Evolutionary conservation across 2,888 invertebrate species (phyloP).

Genomic region (Aphodius sticticus): DNA sequence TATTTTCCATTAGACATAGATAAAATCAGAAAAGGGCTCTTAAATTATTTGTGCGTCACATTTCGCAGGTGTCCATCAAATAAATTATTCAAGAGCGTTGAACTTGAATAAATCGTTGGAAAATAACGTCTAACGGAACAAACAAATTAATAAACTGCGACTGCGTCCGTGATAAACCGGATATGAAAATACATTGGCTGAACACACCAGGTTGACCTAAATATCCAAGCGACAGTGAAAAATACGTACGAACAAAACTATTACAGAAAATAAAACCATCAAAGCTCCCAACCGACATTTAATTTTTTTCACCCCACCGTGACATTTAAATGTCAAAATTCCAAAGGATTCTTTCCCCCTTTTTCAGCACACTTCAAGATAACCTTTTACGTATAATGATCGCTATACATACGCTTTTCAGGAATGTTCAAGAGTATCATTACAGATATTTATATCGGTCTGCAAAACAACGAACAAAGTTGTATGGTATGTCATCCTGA

Average conservation of each 20-base stretch:
- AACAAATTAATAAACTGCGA: not conserved
- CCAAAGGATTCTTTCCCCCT: not conserved
- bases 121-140: not conserved
- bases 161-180: not conserved
- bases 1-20: too few species aligned
- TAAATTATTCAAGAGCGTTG: not conserved
- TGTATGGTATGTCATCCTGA: not conserved
- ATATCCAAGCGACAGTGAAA: not conserved
- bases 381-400: not conserved
- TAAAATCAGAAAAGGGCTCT: too few species aligned
- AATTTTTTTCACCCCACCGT: not conserved
- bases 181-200: not conserved
- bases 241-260: not conserved
- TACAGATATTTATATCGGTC: not conserved
- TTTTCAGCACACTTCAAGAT: not conserved
- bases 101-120: not conserved
- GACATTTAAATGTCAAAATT: not conserved
- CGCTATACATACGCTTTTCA: not conserved
- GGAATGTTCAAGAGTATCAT: not conserved
- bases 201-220: not conserved
- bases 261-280: not conserved
- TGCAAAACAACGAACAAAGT: not conserved
- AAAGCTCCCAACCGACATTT: not conserved
- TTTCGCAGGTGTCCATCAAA: not conserved
- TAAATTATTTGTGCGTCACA: not conserved